Percentiles rank a stretch among this genome's conserved stretches.
Evolutionary conservation across 1,140 invertebrate species (phyloP).

Genomic region (Phortica variegata): DNA sequence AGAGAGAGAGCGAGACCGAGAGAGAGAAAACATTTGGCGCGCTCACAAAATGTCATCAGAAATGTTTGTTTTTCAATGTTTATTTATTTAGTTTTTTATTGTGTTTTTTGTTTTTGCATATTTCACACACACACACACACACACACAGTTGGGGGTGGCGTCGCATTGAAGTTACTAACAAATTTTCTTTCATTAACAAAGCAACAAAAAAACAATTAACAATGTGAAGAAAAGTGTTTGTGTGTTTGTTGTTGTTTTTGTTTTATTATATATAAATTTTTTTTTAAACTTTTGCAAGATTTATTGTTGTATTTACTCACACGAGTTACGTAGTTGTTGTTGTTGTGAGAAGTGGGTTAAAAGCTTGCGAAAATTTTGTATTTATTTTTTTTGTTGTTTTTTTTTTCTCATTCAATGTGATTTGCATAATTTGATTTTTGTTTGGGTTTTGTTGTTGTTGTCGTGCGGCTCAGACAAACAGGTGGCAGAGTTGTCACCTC

Average conservation of each 20-base stretch:
- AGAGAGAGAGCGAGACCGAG: slow-evolving; percentile 6
- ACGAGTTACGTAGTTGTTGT: not conserved
- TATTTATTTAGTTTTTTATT: too few species aligned
- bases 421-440: slow-evolving; percentile 38
- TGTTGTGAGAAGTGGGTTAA: slow-evolving; percentile 46
- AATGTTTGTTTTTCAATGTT: too few species aligned
- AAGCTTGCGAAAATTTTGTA: slow-evolving; percentile 28
- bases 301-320: slow-evolving; percentile 13
- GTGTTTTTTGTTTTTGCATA: too few species aligned
- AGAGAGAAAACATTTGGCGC: slow-evolving; percentile 7
- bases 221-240: slow-evolving; percentile 36
- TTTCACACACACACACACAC: slow-evolving; percentile 1
- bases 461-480: slow-evolving; percentile 13
- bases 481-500: slow-evolving; percentile 29
- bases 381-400: slow-evolving; percentile 5
- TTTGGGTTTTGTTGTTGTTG: slow-evolving; percentile 5
- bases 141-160: not conserved
- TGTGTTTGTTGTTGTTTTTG: slow-evolving; percentile 1
- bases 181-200: slow-evolving; percentile 46
- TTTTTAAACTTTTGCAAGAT: too few species aligned
- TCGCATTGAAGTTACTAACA: slow-evolving; percentile 9
- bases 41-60: slow-evolving; percentile 1
- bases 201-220: slow-evolving; percentile 47
- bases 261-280: slow-evolving; percentile 25
- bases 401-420: slow-evolving; percentile 32